Base-by-base conservation (phyloP, 2,797 vertebrate genomes). In the Hafferia zeledoni region DNA sequence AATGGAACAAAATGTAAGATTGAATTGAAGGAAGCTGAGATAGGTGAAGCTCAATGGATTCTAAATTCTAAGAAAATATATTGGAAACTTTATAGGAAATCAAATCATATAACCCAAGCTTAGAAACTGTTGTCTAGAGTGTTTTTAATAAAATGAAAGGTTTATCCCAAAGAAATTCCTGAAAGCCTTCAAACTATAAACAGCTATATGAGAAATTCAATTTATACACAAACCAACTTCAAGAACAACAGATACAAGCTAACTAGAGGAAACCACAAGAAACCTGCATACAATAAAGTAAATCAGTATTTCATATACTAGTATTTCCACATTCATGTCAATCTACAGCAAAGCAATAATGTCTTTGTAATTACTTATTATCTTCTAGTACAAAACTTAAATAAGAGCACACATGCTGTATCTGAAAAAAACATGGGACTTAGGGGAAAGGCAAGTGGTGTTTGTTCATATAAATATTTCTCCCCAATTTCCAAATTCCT, bases 1-100 rank as follows among this genome's bases (percentile, higher is more conserved):
- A 96, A 91, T 3, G 28, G 49, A 88, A 96, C 22, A 92, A 65
- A 86, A 95, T 91, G 55, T 82, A 81, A 87, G 94, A 91, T 77
- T 87, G 87, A 92, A 76, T 79, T 83, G 65, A 80, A 94, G 49
- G 79, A 90, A 81, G 35, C 12, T 57, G 52, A 87, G 50, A 43
- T 33, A 56, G 14, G 53, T 64, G 63, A 83, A 85, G 27, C 39
- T 88, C 47, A 83, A 3, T 28, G 17, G 25, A 71, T 79, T 53
- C 31, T 60, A 74, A 94, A 39, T 60, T 74, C 44, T 63, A 69
- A 70, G 47, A 56, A 75, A 90, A 56, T 28, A 33, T 2, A 6
- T 53, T 88, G 71, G 47, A 81, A 95, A 84, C 13, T 80, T 69
- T 25, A 77, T 67, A 71, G 64, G 23, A 96, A 78, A 79, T 49